Evolutionary conservation across 2,113 vertebrate species (phyloP), one percentile per base, ranked within the genome.

Genomic region (Alethe diademata): DNA sequence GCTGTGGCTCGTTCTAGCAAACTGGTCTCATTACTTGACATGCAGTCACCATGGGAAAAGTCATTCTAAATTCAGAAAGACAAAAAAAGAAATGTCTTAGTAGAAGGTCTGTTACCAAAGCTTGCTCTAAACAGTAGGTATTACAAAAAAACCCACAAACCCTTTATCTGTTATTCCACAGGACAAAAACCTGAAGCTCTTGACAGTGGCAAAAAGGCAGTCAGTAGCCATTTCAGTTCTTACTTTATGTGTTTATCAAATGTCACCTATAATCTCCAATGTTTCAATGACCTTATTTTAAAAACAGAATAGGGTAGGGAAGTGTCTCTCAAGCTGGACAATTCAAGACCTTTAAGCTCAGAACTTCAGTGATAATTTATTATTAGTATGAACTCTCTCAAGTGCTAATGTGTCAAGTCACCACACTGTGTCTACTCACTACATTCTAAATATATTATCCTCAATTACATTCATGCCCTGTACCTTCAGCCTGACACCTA

Each of bases 1-100:
- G 92, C 35, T 53, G 95, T 72, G 67, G 95, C 88, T 96, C 94
- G 96, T 83, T 98, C 97, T 66, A 94, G 51, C 85, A 97, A 95
- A 93, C 88, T 90, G 84, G 92, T 95, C 92, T 98, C 97, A 4
- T 83, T 94, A 45, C 85, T 97, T 50, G 96, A 95, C 93, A 97
- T 16, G 64, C 93, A 98, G 75, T 98, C 97, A 82, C 93, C 83
- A 84, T 29, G 96, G 81, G 97, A 91, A 73, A 98, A 93, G 79
- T 97, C 93, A 8, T 91, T 97, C 98, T 98, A 86, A 72, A 94
- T 67, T 23, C 53, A 96, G 64, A 90, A 95, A 53, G 51, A 24
- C 17, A 24, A 33, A 71, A 70, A 18, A 26, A 3, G 9, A 94
- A 83, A 42, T 0, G 28, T 42, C 43, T 95, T 74, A 88, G 48